Base-by-base conservation (phyloP, 2,888 invertebrate genomes). In the Altica lythri region DNA sequence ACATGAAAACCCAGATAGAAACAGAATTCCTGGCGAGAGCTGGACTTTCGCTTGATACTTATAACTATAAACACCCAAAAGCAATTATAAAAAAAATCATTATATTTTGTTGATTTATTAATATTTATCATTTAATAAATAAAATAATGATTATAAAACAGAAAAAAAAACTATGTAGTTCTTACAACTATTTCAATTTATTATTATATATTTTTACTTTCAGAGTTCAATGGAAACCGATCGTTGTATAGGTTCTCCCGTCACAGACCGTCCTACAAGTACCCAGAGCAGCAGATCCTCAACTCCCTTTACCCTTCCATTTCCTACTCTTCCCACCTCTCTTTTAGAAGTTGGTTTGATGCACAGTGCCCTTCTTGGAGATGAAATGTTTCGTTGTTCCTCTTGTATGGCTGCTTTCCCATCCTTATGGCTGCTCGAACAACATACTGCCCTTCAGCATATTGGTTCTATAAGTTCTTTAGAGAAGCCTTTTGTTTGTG, bases 401-500 rank as follows among this genome's bases (percentile, higher is more conserved):
- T 88, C 91, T 9, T 92, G 92, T 74, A 85, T 91, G 68, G 92
- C 92, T 19, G 88, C 88, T 17, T 92, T 92, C 73, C 92, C 92
- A 14, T 90, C 91, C 34, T 82, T 89, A n/a, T 91, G 91, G 90
- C 81, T 92, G 25, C 79, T 92, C 45, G 92, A 92, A 73, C 89
- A 91, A 63, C 92, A 92, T 75, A 89, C 90, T 0, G 86, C 90
- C 0, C 78, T 93, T 13, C 92, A 92, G 71, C 92, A 92, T 75
- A 87, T 91, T 53, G 74, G 74, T 16, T 66, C 83, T 71, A 70
- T 73, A 4, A 66, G 68, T 40, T 65, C 73, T 16, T 88, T 91
- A 71, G 92, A 92, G 74, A 93, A 92, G 70, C 92, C 92, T 9
- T 92, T 92, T 77, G 90, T 92, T 32, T 93, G 92, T 77, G 92